These are phyloP conservation scores for Dorcus parallelipipedus DNA, from an alignment of 2,888 invertebrate species.

Conservation along the genomic window DNA sequence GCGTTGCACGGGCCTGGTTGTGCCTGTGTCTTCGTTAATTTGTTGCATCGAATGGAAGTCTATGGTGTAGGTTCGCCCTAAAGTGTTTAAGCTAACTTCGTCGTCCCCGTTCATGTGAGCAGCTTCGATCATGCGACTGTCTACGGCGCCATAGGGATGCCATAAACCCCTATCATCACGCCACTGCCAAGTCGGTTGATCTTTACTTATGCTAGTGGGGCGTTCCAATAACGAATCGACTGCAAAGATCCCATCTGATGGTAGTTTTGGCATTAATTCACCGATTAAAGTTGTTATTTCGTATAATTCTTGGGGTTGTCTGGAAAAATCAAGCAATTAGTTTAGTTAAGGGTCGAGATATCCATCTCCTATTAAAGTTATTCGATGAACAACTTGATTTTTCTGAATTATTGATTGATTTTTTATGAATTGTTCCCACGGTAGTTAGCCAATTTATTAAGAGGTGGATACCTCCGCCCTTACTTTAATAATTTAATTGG, in stretches of 20 bases:
- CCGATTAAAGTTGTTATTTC: slow-evolving; percentile 97
- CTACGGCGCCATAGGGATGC: slow-evolving; percentile 91
- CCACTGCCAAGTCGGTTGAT: slow-evolving; percentile 95
- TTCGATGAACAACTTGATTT: too few species aligned
- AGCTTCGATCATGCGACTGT: slow-evolving; percentile 92
- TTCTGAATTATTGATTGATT: too few species aligned
- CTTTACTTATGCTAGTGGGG: slow-evolving; percentile 63
- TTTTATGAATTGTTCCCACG: too few species aligned
- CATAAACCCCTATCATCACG: slow-evolving; percentile 88
- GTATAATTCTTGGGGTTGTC: slow-evolving; percentile 86
- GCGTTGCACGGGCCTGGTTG: slow-evolving; percentile 87
- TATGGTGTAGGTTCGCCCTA: slow-evolving; percentile 92
- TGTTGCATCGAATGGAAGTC: slow-evolving; percentile 93
- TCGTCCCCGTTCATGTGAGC: slow-evolving; percentile 93
- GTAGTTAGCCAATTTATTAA: too few species aligned
- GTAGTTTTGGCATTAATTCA: slow-evolving; percentile 94
- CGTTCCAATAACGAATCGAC: slow-evolving; percentile 86
- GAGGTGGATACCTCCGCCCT: too few species aligned
- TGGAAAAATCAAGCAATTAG: slow-evolving; percentile 17
- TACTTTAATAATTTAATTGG: too few species aligned
- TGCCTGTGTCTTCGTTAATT: slow-evolving; percentile 96
- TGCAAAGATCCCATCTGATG: slow-evolving; percentile 91
- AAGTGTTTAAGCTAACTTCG: slow-evolving; percentile 81
- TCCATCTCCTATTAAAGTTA: too few species aligned
- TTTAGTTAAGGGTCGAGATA: too few species aligned